Evolutionary conservation across 2,888 invertebrate genomes (phyloP).

Genomic region (Auanema freiburgensis): DNA sequence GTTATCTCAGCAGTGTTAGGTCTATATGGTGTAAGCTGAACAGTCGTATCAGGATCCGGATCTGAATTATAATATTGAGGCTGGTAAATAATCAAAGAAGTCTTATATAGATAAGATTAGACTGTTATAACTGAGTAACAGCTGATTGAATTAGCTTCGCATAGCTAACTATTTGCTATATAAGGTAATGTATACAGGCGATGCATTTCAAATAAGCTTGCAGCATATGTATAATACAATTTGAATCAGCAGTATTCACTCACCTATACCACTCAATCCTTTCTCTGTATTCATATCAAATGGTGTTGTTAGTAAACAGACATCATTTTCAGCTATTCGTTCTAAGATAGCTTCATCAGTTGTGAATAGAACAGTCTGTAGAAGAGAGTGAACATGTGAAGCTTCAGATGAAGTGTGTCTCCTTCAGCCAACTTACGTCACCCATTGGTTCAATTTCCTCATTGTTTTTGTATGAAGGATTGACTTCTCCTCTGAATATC

Average conservation of each 20-base stretch:
- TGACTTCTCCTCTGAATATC: slow-evolving; percentile 82
- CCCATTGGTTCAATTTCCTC: slow-evolving; percentile 71
- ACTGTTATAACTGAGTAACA: no score
- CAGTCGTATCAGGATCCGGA: slow-evolving; percentile 1
- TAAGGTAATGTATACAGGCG: no score
- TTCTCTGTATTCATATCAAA: no score
- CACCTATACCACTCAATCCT: no score
- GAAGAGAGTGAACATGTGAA: slow-evolving; percentile 11
- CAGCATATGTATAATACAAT: no score
- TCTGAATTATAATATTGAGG: slow-evolving; percentile 8
- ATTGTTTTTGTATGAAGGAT: slow-evolving; percentile 76
- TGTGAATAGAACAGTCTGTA: slow-evolving; percentile 82
- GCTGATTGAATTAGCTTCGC: no score
- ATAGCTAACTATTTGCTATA: no score
- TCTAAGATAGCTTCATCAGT: slow-evolving; percentile 77
- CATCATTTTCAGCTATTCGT: slow-evolving; percentile 68
- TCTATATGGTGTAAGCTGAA: slow-evolving; percentile 14
- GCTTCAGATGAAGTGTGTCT: no score
- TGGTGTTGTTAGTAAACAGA: slow-evolving; percentile 48
- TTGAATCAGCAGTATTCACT: no score
- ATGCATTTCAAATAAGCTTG: no score
- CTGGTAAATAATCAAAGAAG: no score
- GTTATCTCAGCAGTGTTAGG: slow-evolving; percentile 15
- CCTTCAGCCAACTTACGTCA: slow-evolving; percentile 68
- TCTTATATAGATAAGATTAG: no score